phyloP scores from a whole-genome alignment of 2,113 vertebrate species.

The Rhodinocichla rosea region DNA sequence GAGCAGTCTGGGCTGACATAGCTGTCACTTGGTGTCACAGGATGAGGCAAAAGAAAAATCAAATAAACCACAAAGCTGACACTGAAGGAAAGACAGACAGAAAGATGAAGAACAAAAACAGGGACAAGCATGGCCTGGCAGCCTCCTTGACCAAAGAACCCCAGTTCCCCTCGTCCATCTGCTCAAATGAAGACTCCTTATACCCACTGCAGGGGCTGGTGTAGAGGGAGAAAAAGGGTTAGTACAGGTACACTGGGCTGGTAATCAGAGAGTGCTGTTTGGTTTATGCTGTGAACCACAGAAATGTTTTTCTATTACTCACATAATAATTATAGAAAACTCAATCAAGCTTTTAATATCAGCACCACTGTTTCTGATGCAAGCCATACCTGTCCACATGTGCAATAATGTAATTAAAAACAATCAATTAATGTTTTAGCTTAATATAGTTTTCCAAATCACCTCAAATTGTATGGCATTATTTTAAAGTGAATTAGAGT shows the following conservation, averaged over 20 bases:
- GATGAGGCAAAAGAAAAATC: background rate
- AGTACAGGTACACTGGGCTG: background rate
- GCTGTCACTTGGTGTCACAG: background rate
- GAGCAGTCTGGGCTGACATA: background rate
- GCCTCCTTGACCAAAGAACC: background rate
- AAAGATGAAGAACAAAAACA: background rate
- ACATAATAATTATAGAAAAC: background rate
- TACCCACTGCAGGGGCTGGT: slow-evolving; percentile 64
- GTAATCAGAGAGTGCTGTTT: background rate
- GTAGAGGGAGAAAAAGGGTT: slow-evolving; percentile 37
- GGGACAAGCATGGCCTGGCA: background rate
- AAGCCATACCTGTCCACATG: background rate
- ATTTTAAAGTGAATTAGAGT: slow-evolving; percentile 52
- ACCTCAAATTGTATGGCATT: slow-evolving; percentile 23
- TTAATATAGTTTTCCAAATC: slow-evolving; percentile 19
- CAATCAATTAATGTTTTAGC: slow-evolving; percentile 39
- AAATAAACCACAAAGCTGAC: background rate
- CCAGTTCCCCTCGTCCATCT: background rate
- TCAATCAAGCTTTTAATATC: background rate
- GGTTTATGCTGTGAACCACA: background rate
- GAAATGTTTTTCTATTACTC: background rate
- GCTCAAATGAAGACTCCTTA: slow-evolving; percentile 18
- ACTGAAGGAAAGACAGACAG: background rate
- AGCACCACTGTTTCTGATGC: background rate
- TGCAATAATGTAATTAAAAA: slow-evolving; percentile 2